Conservation (phyloP, 2,113 vertebrate species). For the Trematocara variabile region DNA sequence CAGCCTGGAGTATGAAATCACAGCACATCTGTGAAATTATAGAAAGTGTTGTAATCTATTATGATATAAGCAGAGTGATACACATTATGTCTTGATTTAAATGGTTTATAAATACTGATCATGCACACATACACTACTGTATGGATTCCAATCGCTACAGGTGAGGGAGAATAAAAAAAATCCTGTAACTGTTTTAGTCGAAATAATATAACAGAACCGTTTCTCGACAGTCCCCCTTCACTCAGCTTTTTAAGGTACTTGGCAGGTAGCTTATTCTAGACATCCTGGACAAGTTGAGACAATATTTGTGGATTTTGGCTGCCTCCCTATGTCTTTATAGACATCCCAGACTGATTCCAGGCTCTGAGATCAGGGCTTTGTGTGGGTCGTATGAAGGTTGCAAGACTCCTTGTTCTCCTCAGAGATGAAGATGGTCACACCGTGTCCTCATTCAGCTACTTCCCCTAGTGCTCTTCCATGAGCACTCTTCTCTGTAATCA, state of each 20-base stretch:
- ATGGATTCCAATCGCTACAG: not conserved
- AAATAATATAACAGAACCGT: not conserved
- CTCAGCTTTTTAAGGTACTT: not conserved
- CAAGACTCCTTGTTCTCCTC: not conserved
- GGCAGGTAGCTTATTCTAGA: not conserved
- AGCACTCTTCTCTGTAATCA: not conserved
- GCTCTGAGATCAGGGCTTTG: not conserved
- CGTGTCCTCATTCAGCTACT: not conserved
- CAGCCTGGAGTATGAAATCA: constrained; percentile 34
- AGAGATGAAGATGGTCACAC: not conserved
- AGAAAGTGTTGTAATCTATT: not conserved
- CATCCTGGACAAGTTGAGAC: not conserved
- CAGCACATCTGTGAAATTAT: constrained; percentile 22
- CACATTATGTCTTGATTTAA: not conserved
- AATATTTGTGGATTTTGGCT: not conserved
- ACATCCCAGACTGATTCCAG: not conserved
- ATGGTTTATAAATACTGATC: not conserved
- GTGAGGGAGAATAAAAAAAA: not conserved
- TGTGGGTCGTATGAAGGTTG: not conserved
- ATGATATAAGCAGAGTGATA: not conserved
- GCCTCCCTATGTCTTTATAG: not conserved
- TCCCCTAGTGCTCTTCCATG: not conserved
- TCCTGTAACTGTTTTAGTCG: not conserved
- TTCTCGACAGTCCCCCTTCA: not conserved
- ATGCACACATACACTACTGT: not conserved